Evolutionary conservation across 2,888 invertebrate species (phyloP).

Genomic region (Ormyrus nitidulus): DNA sequence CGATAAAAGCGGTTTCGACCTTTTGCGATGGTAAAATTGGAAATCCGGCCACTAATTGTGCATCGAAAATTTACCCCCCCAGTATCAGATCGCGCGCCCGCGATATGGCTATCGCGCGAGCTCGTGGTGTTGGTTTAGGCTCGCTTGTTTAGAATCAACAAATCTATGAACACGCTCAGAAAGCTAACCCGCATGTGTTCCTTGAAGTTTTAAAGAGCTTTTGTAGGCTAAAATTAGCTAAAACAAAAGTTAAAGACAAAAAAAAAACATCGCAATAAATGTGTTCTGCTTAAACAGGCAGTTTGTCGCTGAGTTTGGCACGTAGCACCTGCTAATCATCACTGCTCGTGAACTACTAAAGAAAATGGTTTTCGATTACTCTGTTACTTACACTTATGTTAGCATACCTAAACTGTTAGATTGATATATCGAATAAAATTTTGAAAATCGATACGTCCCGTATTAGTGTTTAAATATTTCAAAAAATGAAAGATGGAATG

Average conservation of each 20-base stretch:
- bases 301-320: no score
- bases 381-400: no score
- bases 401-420: neutral
- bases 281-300: no score
- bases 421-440: neutral
- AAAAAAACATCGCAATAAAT: no score
- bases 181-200: no score
- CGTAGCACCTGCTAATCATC: no score
- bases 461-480: neutral
- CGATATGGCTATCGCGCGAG: conserved; percentile 5
- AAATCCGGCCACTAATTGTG: conserved; percentile 55
- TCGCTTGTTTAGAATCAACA: neutral
- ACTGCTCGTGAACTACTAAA: no score
- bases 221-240: no score
- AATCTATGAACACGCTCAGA: no score
- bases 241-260: no score
- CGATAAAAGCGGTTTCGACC: neutral
- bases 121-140: conserved; percentile 27
- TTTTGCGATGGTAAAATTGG: conserved; percentile 48
- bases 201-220: no score
- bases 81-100: conserved; percentile 1
- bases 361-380: no score
- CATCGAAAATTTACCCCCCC: conserved; percentile 28
- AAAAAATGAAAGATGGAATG: neutral
- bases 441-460: neutral